Conservation (phyloP, 2,888 invertebrate genomes). For the Arrhopalites spinosus region DNA sequence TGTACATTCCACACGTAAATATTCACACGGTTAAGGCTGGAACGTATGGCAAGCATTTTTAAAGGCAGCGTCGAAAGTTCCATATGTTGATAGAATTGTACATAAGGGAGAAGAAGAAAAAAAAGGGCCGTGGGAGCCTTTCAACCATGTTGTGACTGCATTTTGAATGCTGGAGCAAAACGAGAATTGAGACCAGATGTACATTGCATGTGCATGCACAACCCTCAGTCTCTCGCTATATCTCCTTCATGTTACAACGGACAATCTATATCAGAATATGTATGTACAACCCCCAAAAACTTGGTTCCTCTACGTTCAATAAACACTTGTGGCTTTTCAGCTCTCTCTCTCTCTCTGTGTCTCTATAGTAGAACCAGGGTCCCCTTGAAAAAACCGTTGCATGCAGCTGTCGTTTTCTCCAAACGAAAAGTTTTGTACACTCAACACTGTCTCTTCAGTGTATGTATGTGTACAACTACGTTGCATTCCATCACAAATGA, state of each 20-base stretch:
- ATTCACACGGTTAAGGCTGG: too few relatives aligned
- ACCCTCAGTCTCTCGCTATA: neutral
- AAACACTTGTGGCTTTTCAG: conserved; percentile 36
- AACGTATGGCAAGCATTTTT: too few relatives aligned
- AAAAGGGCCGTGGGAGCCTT: conserved; percentile 49
- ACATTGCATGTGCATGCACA: conserved; percentile 23
- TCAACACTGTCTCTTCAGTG: too few relatives aligned
- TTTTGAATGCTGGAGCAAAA: neutral
- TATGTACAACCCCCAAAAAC: too few relatives aligned
- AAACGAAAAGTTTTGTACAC: too few relatives aligned
- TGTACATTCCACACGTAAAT: too few relatives aligned
- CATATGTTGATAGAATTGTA: too few relatives aligned
- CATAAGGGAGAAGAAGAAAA: neutral
- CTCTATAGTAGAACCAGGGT: neutral
- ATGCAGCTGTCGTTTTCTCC: conserved; percentile 38
- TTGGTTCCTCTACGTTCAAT: conserved; percentile 20
- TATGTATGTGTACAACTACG: too few relatives aligned
- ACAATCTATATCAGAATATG: neutral
- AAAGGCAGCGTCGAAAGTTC: too few relatives aligned
- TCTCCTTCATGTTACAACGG: neutral
- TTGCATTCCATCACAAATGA: conserved; percentile 20
- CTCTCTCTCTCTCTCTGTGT: neutral
- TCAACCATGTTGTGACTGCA: neutral
- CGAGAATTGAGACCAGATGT: conserved; percentile 27
- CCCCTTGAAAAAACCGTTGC: conserved; percentile 34